Conservation (phyloP, 64 coral and sea anemone genomes). For the Montipora capricornis region DNA sequence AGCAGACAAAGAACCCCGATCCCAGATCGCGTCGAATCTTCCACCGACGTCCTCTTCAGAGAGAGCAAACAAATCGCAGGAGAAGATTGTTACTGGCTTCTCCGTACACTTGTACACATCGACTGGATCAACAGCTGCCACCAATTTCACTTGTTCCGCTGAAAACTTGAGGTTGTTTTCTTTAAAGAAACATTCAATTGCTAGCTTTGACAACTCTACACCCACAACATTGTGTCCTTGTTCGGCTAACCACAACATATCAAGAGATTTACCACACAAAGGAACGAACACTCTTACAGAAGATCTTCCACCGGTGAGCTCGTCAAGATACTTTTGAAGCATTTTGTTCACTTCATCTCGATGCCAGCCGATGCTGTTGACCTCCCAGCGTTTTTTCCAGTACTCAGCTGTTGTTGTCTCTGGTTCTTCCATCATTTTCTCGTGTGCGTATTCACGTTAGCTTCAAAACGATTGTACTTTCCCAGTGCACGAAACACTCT, state of each 20-base stretch:
- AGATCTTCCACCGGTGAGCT: conserved; percentile 43
- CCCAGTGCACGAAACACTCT: no score
- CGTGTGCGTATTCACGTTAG: no score
- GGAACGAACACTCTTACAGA: conserved; percentile 56
- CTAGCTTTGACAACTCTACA: conserved; percentile 48
- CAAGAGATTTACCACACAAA: conserved; percentile 55
- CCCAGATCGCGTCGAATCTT: conserved; percentile 64
- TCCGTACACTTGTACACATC: conserved; percentile 29
- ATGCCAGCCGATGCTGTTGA: conserved; percentile 54
- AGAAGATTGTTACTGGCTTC: conserved; percentile 15
- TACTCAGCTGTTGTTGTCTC: no score
- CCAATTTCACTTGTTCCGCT: conserved; percentile 12
- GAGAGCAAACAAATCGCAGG: conserved; percentile 13
- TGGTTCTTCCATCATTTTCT: no score
- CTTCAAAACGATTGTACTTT: no score
- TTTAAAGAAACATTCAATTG: conserved; percentile 35
- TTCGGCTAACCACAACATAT: conserved; percentile 70
- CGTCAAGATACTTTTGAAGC: conserved; percentile 60
- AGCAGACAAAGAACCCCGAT: conserved; percentile 54
- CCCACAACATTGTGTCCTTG: conserved; percentile 68
- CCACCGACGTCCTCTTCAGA: conserved; percentile 2
- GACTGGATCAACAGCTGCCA: neutral
- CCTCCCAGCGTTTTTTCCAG: neutral
- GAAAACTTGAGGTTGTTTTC: conserved; percentile 57
- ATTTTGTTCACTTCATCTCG: conserved; percentile 1